A percentile compares a stretch with the other conserved stretches of the same genome.
These are phyloP conservation scores for Troides aeacus DNA, from an alignment of 2,888 invertebrate genomes.

Conservation along the genomic window DNA sequence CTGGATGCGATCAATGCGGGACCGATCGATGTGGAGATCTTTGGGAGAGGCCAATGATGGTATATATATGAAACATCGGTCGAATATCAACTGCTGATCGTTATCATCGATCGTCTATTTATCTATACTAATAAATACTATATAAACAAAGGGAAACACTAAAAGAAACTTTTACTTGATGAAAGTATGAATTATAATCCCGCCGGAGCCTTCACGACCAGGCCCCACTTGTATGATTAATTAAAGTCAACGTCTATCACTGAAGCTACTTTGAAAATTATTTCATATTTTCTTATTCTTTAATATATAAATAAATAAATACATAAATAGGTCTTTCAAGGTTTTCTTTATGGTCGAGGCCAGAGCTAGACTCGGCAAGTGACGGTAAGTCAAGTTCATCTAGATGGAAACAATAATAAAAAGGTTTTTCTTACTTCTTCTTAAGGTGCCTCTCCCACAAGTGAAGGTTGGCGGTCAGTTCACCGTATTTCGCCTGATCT, in stretches of 20 bases:
- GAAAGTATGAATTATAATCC: slow-evolving; percentile 24
- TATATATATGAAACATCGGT: too few relatives aligned
- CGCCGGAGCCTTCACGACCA: slow-evolving; percentile 8
- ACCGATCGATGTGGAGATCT: too few relatives aligned
- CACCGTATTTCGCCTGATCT: too few relatives aligned
- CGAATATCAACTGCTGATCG: neutral
- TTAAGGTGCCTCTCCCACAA: too few relatives aligned
- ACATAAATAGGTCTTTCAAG: neutral
- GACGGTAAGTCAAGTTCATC: too few relatives aligned
- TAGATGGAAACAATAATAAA: too few relatives aligned
- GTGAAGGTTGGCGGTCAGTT: too few relatives aligned
- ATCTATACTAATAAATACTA: neutral
- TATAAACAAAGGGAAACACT: slow-evolving; percentile 6
- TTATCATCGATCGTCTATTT: neutral
- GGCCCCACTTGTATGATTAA: slow-evolving; percentile 22
- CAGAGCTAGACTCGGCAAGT: too few relatives aligned
- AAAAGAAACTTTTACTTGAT: slow-evolving; percentile 18
- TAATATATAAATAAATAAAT: neutral
- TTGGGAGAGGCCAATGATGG: too few relatives aligned
- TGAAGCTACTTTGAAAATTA: neutral
- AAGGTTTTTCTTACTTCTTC: too few relatives aligned
- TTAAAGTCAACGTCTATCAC: slow-evolving; percentile 22
- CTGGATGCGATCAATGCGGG: too few relatives aligned
- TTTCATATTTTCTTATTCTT: neutral
- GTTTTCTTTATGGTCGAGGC: too few relatives aligned